phyloP scores from a whole-genome alignment of 2,888 invertebrate genomes.

The Lapara coniferarum region DNA sequence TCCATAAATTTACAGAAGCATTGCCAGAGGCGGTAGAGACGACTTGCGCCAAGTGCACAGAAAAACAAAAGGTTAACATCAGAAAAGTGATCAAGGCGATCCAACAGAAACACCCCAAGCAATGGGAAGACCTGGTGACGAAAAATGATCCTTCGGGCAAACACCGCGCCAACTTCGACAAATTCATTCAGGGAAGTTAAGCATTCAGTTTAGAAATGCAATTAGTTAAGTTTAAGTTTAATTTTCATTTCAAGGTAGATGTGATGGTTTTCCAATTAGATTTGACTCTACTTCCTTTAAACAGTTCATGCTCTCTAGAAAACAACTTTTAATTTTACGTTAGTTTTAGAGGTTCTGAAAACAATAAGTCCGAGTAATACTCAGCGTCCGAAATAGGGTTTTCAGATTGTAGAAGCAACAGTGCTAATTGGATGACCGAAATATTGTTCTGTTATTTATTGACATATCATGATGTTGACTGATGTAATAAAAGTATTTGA shows the following conservation, averaged over 20 bases:
- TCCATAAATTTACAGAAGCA: conserved; percentile 78
- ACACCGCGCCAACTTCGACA: conserved; percentile 85
- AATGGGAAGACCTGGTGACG: conserved; percentile 87
- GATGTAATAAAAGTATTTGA: conserved; percentile 52
- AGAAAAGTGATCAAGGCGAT: conserved; percentile 86
- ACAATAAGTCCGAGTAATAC: conserved; percentile 9
- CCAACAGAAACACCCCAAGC: conserved; percentile 85
- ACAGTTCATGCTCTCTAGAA: neutral
- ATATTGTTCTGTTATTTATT: conserved; percentile 47
- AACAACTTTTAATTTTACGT: neutral
- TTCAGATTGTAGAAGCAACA: conserved; percentile 14
- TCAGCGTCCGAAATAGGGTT: neutral
- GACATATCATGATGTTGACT: conserved; percentile 53
- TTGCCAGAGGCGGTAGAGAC: conserved; percentile 88
- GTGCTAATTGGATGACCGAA: conserved; percentile 30
- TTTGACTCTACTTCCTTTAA: neutral
- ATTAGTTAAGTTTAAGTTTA: conserved; percentile 28
- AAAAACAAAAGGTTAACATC: conserved; percentile 85
- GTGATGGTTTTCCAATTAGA: neutral
- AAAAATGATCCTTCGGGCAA: conserved; percentile 88
- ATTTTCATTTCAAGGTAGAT: conserved; percentile 10
- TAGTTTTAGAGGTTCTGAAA: conserved; percentile 1
- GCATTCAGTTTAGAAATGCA: conserved; percentile 30
- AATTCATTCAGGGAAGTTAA: conserved; percentile 72
- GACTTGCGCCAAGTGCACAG: conserved; percentile 87